Percentiles rank a stretch among this genome's conserved stretches.
Evolutionary conservation across 2,113 vertebrate genomes (phyloP).

Genomic region (Callopanchax toddi): DNA sequence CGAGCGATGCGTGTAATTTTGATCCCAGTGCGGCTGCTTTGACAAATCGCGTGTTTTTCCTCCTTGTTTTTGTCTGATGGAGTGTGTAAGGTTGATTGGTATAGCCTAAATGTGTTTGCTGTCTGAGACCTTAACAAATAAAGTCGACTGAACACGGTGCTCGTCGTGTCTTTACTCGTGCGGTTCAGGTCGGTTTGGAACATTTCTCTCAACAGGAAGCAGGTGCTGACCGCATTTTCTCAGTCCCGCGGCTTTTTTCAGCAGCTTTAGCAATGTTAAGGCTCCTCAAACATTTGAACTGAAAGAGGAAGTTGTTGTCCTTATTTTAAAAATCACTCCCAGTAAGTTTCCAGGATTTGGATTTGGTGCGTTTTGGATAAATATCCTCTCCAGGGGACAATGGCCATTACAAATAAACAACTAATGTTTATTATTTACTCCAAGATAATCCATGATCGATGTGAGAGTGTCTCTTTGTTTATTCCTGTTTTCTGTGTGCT

Average conservation of each 20-base stretch:
- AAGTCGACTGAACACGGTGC: neutral
- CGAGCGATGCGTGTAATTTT: neutral
- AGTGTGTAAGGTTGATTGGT: no score
- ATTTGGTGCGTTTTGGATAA: neutral
- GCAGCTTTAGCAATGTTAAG: neutral
- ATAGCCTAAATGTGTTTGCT: neutral
- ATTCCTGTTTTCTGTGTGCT: no score
- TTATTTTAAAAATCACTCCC: constrained; percentile 9
- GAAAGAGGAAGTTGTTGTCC: constrained; percentile 45
- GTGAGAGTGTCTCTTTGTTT: no score
- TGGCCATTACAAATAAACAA: neutral
- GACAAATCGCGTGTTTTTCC: neutral
- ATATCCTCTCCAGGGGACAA: neutral
- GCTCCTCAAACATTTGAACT: neutral
- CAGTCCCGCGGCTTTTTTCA: constrained; percentile 22
- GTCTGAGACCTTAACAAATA: neutral
- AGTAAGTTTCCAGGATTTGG: constrained; percentile 24
- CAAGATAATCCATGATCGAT: no score
- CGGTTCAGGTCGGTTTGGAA: neutral
- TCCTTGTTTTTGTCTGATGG: no score
- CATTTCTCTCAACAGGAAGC: constrained; percentile 11
- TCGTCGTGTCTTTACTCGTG: neutral
- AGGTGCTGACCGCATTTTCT: constrained; percentile 44
- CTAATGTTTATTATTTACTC: neutral
- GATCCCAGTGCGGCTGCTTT: neutral